Evolutionary conservation across 2,113 vertebrate species (phyloP), one percentile per base, ranked within the genome.

Genomic region (Macrotus californicus): DNA sequence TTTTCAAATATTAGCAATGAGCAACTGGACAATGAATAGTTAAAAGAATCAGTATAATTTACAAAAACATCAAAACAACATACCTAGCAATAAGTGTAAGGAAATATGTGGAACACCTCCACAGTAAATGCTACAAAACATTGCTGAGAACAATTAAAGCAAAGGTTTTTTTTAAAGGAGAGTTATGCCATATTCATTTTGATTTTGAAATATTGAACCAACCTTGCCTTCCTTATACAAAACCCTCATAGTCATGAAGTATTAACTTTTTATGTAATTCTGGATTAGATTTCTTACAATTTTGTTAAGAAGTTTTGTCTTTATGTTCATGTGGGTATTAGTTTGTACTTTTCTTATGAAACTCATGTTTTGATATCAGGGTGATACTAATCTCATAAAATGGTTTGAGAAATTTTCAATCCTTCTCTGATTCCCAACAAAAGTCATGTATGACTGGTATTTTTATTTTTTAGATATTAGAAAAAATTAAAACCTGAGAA

Each of bases 401-500:
- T 69, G 2, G 39, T 80, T 80, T 94, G 36, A 43, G 72, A 64
- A 87, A 43, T 39, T 72, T 80, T 94, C 2, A 66, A 2, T 34
- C 14, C 36, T 86, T 82, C 11, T 72, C 11, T 88, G 19, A 75
- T 92, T 95, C 29, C 48, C 19, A 54, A 77, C 89, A 56, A 16
- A 43, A 59, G 46, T 94, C 67, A 0, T 67, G 24, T 92, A 5
- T 87, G n/a, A 15, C 76, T 90, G 85, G 21, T 70, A 34, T 67
- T 79, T 34, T 85, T 84, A 34, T 83, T 89, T 64, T 83, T 93
- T 88, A 34, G 56, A 59, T 36, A 9, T 90, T 91, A 90, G 26
- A 69, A 79, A 90, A 94, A 92, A 92, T 67, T 87, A 94, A 89
- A 92, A 92, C 22, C 36, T 61, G 29, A 96, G 59, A 92, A 81